Conservation (phyloP, 2,888 invertebrate species). For the Epiblema foenella region DNA sequence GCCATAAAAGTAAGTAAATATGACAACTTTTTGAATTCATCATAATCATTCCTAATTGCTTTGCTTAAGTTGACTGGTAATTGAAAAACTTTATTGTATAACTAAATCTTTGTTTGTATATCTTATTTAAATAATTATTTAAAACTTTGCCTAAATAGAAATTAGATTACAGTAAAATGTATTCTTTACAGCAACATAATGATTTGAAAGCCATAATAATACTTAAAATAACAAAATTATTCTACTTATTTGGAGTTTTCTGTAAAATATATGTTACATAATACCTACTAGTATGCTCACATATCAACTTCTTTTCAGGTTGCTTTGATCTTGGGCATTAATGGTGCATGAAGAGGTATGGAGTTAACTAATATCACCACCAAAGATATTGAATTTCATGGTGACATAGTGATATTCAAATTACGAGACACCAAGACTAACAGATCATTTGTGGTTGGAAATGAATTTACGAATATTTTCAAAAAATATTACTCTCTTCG, state of each 20-base stretch:
- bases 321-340: conserved; percentile 25
- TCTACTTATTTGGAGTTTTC: not conserved
- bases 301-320: conserved; percentile 30
- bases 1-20: too few species aligned
- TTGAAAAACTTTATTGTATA: too few species aligned
- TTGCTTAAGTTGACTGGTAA: too few species aligned
- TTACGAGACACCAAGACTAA: conserved; percentile 23
- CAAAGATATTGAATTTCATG: conserved; percentile 12
- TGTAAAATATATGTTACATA: not conserved
- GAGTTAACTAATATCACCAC: conserved; percentile 22
- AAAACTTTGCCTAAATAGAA: too few species aligned
- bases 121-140: too few species aligned
- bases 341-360: conserved; percentile 18
- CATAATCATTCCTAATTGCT: too few species aligned
- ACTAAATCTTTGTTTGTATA: too few species aligned
- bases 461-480: conserved; percentile 34
- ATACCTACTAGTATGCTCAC: not conserved
- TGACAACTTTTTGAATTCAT: too few species aligned
- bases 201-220: not conserved
- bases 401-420: conserved; percentile 30
- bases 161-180: too few species aligned
- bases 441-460: conserved; percentile 37
- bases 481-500: conserved; percentile 40
- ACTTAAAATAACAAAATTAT: not conserved
- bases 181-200: too few species aligned